Conservation (phyloP, 1,140 invertebrate species). For the Glossosoma conforme region DNA sequence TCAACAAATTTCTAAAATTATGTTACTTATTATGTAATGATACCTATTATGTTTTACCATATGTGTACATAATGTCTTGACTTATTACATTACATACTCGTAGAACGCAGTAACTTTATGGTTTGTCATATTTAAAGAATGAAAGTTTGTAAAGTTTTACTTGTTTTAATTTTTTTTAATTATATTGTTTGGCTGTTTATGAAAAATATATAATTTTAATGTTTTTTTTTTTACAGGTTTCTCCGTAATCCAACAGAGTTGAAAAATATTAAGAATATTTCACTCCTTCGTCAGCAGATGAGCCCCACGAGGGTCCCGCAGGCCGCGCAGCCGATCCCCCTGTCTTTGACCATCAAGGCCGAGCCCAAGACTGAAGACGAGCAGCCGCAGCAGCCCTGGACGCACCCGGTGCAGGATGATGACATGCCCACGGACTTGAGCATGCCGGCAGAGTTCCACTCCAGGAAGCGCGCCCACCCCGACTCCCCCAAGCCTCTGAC, state of each 20-base stretch:
- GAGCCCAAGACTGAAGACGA: constrained; percentile 57
- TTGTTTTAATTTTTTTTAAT: not conserved
- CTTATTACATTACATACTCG: too few relatives aligned
- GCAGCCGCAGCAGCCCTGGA: constrained; percentile 31
- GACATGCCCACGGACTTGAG: constrained; percentile 63
- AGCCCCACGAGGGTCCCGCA: constrained; percentile 53
- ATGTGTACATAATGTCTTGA: too few relatives aligned
- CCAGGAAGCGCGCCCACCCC: constrained; percentile 43
- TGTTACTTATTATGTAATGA: too few relatives aligned
- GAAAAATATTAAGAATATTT: constrained; percentile 91
- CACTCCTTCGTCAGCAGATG: constrained; percentile 80
- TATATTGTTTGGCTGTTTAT: not conserved
- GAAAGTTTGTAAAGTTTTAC: too few relatives aligned
- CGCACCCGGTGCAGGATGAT: constrained; percentile 49
- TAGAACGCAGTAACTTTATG: too few relatives aligned
- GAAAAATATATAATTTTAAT: not conserved
- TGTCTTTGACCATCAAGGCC: constrained; percentile 42
- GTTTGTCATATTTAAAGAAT: too few relatives aligned
- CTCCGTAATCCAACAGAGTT: constrained; percentile 83
- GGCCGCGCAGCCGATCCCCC: constrained; percentile 14
- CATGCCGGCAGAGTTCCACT: constrained; percentile 51
- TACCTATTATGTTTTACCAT: too few relatives aligned
- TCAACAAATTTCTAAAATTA: too few relatives aligned
- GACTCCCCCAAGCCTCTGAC: constrained; percentile 34
- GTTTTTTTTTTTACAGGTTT: constrained; percentile 60